Base-by-base conservation (phyloP, 1,140 invertebrate species). In the Delia radicum region DNA sequence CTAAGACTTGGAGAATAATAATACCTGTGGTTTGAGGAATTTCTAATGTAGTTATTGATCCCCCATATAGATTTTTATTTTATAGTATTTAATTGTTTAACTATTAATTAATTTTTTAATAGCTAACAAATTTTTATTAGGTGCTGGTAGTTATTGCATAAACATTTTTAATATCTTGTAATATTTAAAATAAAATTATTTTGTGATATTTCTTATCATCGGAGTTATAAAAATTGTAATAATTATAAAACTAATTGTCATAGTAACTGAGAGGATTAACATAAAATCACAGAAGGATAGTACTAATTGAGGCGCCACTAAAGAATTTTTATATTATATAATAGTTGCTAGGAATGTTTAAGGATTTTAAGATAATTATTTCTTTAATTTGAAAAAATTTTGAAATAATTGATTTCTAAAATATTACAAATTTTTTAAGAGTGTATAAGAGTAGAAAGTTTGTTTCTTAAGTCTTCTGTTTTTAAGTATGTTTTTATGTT, bases 11-110 rank as follows among this genome's bases (percentile, higher is more conserved):
- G 37, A 42, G 37, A 42, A 42, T 10, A 5, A 13, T n/a, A 29
- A 65, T 65, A 15, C 62, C 65, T 69, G 65, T 37, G 65, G 65
- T 69, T 69, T 69, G 29, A 33, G 65, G 65, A 69, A 69, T 69
- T 69, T 24, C 65, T 21, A 33, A 7, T 33, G n/a, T 69, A n/a
- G 27, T 33, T 69, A 33, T 69, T 69, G 48, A 55, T 18, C 65
- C 65, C 65, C 33, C 65, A 69, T 69, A 31, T 33, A 21, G 18
- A 42, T 5, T 42, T 42, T 42, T 42, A 15, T 15, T 15, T 42
- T 42, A 42, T 42, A 15, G 12, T 13, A 42, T 42, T 42, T 42
- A 42, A 42, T 42, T 42, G 37, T 33, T 33, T 33, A 10, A n/a
- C n/a, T n/a, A 15, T 33, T 10, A 33, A 12, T 33, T 33, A 33